These are phyloP conservation scores for Danio jaintianensis DNA, from an alignment of 2,797 vertebrate species.

Conservation along the genomic window DNA sequence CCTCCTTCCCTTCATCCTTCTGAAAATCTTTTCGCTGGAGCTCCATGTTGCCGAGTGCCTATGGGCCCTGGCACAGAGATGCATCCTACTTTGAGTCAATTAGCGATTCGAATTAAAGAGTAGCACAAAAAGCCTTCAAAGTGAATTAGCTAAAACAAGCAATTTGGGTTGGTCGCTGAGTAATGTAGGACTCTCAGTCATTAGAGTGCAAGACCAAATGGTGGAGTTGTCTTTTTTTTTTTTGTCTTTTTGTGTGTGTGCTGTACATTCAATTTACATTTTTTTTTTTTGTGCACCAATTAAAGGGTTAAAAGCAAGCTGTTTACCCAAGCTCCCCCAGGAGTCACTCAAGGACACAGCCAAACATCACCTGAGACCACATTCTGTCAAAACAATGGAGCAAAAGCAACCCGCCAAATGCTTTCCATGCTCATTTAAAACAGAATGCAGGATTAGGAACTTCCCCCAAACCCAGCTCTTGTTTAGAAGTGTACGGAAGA, in stretches of 20 bases:
- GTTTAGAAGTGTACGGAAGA: background rate
- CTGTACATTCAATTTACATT: constrained; percentile 52
- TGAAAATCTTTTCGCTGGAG: constrained; percentile 60
- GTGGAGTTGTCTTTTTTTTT: background rate
- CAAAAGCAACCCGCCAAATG: constrained; percentile 26
- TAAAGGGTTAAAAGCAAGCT: constrained; percentile 53
- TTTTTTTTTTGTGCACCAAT: constrained; percentile 21
- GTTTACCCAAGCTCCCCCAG: constrained; percentile 44
- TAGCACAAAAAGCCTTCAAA: constrained; percentile 63
- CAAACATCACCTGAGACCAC: constrained; percentile 52
- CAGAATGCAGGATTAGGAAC: background rate
- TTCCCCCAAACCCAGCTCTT: background rate
- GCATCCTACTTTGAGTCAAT: constrained; percentile 72
- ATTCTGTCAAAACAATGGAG: constrained; percentile 51
- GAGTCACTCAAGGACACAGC: constrained; percentile 45
- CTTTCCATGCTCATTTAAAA: constrained; percentile 14
- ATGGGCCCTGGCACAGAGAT: constrained; percentile 69
- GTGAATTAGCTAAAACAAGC: constrained; percentile 71
- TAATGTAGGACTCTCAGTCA: constrained; percentile 24
- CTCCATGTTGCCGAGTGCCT: constrained; percentile 70
- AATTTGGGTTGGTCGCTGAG: constrained; percentile 44
- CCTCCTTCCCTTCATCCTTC: constrained; percentile 28
- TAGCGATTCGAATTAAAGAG: constrained; percentile 76
- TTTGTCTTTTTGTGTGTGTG: background rate
- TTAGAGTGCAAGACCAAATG: constrained; percentile 27